These are phyloP conservation scores for Cynopterus brachyotis DNA, from an alignment of 2,113 vertebrate species.

Conservation along the genomic window DNA sequence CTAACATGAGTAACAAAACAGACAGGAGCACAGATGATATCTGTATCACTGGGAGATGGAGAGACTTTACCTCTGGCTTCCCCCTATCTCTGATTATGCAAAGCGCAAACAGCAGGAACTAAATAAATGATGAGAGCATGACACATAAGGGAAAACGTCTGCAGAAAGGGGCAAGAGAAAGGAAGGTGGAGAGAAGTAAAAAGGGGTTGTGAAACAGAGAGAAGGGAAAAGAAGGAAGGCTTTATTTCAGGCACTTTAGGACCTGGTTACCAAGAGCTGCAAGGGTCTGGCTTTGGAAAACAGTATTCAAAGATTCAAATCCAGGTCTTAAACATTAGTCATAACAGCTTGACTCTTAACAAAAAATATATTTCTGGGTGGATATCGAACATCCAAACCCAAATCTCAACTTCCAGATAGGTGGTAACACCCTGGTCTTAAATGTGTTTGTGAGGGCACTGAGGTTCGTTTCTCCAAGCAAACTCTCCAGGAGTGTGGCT, in stretches of 20 bases:
- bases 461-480: not conserved
- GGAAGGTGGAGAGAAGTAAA: not conserved
- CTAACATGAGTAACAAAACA: not conserved
- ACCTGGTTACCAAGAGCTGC: not conserved
- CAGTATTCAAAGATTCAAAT: not conserved
- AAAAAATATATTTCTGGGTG: not conserved
- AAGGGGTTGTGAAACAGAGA: not conserved
- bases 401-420: not conserved
- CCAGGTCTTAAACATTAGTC: not conserved
- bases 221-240: not conserved
- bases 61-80: not conserved
- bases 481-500: not conserved
- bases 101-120: constrained; percentile 30
- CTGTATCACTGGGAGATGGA: not conserved
- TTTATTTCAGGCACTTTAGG: not conserved
- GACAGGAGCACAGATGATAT: not conserved
- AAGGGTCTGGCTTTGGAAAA: constrained; percentile 16
- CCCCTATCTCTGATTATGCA: not conserved
- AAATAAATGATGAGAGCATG: constrained; percentile 10
- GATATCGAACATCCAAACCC: not conserved
- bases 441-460: not conserved
- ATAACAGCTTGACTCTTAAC: not conserved
- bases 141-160: not conserved
- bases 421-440: not conserved
- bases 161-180: not conserved